Evolutionary conservation across 2,888 invertebrate genomes (phyloP).

Genomic region (Mellilla xanthometata): DNA sequence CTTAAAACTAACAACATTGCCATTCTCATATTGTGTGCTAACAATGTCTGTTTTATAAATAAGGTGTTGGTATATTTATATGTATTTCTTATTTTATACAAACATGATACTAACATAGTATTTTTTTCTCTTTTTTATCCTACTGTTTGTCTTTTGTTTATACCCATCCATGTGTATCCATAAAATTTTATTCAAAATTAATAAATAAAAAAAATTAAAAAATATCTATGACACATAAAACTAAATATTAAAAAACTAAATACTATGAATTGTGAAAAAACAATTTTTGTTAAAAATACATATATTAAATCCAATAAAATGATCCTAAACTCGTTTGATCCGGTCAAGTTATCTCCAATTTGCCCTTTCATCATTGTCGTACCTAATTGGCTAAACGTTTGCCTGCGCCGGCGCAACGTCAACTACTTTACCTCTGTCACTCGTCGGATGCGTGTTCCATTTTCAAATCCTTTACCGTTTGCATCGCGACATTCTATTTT

Average conservation of each 20-base stretch:
- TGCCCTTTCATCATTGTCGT: conserved; percentile 45
- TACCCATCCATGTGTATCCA: conserved; percentile 19
- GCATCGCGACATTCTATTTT: conserved; percentile 27
- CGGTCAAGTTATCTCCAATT: conserved; percentile 51
- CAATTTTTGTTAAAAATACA: too few species aligned
- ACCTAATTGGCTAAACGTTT: conserved; percentile 67
- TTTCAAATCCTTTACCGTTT: conserved; percentile 34
- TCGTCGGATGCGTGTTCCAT: conserved; percentile 59
- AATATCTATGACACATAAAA: neutral
- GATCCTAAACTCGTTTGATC: conserved; percentile 7
- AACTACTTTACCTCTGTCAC: conserved; percentile 38
- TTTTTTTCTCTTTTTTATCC: conserved; percentile 41
- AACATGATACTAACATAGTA: conserved; percentile 53
- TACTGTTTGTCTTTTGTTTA: conserved; percentile 54
- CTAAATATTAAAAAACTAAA: neutral
- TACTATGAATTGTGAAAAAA: neutral
- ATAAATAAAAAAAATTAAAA: neutral
- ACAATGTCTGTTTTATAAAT: conserved; percentile 1
- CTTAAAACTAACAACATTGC: neutral
- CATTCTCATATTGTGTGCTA: conserved; percentile 8
- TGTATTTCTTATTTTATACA: too few species aligned
- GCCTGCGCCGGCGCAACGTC: conserved; percentile 36
- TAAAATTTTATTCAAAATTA: neutral
- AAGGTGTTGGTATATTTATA: conserved; percentile 9
- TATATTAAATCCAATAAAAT: too few species aligned